Base-by-base conservation (phyloP, 92 coral and sea anemone species). In the Parazoanthus darwini region DNA sequence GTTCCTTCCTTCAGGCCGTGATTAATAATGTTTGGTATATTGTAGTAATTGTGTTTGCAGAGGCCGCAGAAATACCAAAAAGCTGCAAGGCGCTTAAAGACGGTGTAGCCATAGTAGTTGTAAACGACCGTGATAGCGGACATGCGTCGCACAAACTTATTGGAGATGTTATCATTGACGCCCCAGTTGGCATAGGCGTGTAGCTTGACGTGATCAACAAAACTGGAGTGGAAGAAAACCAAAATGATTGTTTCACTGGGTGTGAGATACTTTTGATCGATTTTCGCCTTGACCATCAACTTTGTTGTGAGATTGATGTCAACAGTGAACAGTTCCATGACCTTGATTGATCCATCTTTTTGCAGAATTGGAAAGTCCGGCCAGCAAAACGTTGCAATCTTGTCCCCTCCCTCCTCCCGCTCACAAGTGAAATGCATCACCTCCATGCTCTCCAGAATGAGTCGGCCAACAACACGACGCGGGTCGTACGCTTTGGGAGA, bases 1-100 rank as follows among this genome's bases (percentile, higher is more conserved):
- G 63, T 71, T 22, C 86, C 86, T 39, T 82, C 86, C n/a, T 82
- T 82, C 77, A 82, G 39, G 66, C 86, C 74, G 73, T 67, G 77
- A 50, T 82, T 66, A 16, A 82, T 82, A 3, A 82, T 77, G 8
- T 82, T 42, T 22, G 38, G 38, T 22, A 82, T 65, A 39, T 82
- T 37, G 75, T 29, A 82, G 86, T 59, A 82, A 15, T 43, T 82
- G 3, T 82, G 86, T 22, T 71, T 63, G 58, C 86, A 82, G 58
- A 82, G 36, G 71, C 86, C 86, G n/a, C 26, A 22, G 25, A 23
- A 59, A 82, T 82, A 37, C 86, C 86, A 82, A 8, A 38, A 44
- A 16, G 75, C 75, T 13, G 74, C 86, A 65, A 82, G 76, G 3
- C 74, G 86, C 72, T 82, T 65, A 26, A 82, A 82, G 72, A 82